Conservation (phyloP, 2,797 vertebrate genomes). For the Neosilurus hyrtlii region DNA sequence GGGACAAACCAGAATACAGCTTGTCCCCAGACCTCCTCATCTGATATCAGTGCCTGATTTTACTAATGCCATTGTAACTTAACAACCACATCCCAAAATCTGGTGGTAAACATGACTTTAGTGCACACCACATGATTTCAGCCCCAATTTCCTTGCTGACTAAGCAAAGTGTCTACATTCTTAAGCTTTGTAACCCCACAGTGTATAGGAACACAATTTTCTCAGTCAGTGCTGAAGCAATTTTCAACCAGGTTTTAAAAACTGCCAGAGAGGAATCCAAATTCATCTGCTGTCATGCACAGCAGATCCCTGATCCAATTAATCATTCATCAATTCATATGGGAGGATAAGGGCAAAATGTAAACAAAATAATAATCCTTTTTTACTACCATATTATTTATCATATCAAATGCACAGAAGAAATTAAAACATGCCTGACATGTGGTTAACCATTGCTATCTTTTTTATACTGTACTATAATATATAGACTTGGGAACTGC, state of each 20-base stretch:
- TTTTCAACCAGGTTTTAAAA: neutral
- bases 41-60: too few relatives aligned
- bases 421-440: neutral
- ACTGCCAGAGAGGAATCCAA: neutral
- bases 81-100: too few relatives aligned
- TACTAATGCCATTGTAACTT: too few relatives aligned
- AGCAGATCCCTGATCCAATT: constrained; percentile 2
- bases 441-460: neutral
- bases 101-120: neutral
- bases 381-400: neutral
- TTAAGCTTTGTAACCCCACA: neutral
- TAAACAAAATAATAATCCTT: neutral
- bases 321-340: neutral
- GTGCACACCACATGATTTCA: neutral
- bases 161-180: too few relatives aligned
- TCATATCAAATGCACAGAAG: neutral
- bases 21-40: too few relatives aligned
- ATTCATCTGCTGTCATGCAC: neutral
- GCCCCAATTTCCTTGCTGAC: neutral
- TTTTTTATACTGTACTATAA: neutral
- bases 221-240: neutral
- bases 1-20: too few relatives aligned
- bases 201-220: neutral
- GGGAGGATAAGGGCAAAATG: neutral
- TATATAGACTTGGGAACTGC: too few relatives aligned